Evolutionary conservation across 2,888 invertebrate species (phyloP).

Genomic region (Drosophila algonquin): DNA sequence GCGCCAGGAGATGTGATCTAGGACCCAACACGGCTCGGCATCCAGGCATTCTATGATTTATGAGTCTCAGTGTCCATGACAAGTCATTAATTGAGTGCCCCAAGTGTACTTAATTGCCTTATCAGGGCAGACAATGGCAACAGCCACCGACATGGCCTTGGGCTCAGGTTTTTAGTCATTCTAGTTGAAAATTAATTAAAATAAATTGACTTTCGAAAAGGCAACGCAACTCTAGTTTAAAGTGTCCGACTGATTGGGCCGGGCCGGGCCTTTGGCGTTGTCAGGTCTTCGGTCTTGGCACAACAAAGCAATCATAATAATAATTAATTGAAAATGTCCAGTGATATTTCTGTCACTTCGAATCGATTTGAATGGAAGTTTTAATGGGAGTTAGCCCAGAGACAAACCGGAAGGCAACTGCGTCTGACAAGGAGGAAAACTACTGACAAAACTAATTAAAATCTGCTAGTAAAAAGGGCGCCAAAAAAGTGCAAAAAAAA

Average conservation of each 20-base stretch:
- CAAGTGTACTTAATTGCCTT: constrained; percentile 50
- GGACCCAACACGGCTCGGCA: neutral
- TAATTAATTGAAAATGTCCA: constrained; percentile 9
- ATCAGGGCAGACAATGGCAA: constrained; percentile 17
- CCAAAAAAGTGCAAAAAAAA: neutral
- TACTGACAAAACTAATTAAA: neutral
- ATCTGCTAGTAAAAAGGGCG: neutral
- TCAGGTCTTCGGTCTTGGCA: neutral
- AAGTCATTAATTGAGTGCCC: constrained; percentile 69
- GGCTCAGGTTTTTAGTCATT: constrained; percentile 21
- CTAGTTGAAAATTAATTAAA: constrained; percentile 64
- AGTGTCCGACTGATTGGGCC: neutral
- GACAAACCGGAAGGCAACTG: neutral
- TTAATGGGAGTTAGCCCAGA: neutral
- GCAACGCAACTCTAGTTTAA: constrained; percentile 21
- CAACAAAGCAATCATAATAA: constrained; percentile 2
- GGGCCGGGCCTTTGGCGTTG: neutral
- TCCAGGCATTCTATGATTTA: constrained; percentile 55
- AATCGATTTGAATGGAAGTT: neutral
- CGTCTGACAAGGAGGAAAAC: neutral
- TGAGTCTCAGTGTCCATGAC: constrained; percentile 59
- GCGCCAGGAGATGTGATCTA: constrained; percentile 22
- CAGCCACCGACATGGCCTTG: constrained; percentile 5
- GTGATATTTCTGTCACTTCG: constrained; percentile 2
- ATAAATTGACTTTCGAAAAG: constrained; percentile 29